These are phyloP conservation scores for Falcaria lacertinaria DNA, from an alignment of 2,888 invertebrate species.

Conservation along the genomic window DNA sequence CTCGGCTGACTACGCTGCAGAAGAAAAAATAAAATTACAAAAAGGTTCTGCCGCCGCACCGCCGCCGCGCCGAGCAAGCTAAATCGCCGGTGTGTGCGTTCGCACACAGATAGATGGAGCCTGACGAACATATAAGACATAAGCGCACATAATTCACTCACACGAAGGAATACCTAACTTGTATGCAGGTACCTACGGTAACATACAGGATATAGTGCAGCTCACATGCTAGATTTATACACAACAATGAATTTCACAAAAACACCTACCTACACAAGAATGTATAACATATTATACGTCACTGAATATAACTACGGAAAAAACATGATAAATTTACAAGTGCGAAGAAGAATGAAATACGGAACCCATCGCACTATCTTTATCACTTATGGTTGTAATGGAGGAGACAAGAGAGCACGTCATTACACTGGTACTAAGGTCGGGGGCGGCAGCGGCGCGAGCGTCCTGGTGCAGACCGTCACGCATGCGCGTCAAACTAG, in stretches of 20 bases:
- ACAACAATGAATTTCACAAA: too few species aligned
- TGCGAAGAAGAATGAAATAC: neutral
- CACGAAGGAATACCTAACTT: constrained; percentile 38
- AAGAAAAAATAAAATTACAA: constrained; percentile 74
- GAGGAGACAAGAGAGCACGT: constrained; percentile 63
- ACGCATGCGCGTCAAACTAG: constrained; percentile 76
- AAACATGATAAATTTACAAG: neutral
- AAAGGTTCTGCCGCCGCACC: constrained; percentile 61
- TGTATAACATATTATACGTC: too few species aligned
- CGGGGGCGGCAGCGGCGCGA: constrained; percentile 65
- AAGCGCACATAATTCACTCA: constrained; percentile 55
- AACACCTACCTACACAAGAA: neutral
- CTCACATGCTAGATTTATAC: constrained; percentile 28
- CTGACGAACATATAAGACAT: constrained; percentile 52
- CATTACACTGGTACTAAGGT: constrained; percentile 67
- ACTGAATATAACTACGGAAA: neutral
- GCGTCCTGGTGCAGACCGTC: constrained; percentile 71
- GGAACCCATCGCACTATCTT: constrained; percentile 5
- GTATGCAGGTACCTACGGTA: constrained; percentile 21
- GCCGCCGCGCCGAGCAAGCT: constrained; percentile 33
- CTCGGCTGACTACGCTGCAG: constrained; percentile 28
- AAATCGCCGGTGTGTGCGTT: constrained; percentile 49
- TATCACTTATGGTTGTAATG: constrained; percentile 14
- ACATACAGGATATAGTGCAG: constrained; percentile 7
- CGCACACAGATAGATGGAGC: constrained; percentile 49